Conservation (phyloP, 2,113 vertebrate species). For the Corvus hawaiiensis region DNA sequence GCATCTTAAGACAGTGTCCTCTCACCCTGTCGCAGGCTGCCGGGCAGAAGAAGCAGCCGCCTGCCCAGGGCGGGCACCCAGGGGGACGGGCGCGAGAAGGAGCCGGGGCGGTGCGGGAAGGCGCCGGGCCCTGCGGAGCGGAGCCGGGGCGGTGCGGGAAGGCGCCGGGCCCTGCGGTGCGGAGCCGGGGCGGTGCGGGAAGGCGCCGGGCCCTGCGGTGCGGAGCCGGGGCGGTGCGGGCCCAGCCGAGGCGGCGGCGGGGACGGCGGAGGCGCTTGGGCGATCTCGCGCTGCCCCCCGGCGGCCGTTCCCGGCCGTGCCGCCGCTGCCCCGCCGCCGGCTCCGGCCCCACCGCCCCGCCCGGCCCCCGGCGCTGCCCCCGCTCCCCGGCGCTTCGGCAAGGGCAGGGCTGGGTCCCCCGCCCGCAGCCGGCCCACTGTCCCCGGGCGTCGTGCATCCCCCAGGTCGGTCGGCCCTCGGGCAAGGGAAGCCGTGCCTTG, state of each 20-base stretch:
- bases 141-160: background rate
- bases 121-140: background rate
- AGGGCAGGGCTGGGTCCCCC: background rate
- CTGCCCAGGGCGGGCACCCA: background rate
- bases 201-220: too few relatives aligned
- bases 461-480: background rate
- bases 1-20: background rate
- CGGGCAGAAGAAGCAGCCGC: background rate
- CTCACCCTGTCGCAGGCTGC: background rate
- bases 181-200: background rate
- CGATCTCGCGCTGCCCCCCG: conserved; percentile 51
- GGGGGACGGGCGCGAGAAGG: fast-evolving
- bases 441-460: too few relatives aligned
- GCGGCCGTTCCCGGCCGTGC: conserved; percentile 34
- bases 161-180: background rate
- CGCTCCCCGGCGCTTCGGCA: too few relatives aligned
- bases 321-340: background rate
- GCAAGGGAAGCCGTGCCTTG: background rate
- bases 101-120: background rate
- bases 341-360: background rate
- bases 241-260: background rate
- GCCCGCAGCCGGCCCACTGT: background rate
- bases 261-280: background rate
- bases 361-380: background rate
- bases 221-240: background rate